phyloP scores from a whole-genome alignment of 2,113 vertebrate species.

The Clarias gariepinus region DNA sequence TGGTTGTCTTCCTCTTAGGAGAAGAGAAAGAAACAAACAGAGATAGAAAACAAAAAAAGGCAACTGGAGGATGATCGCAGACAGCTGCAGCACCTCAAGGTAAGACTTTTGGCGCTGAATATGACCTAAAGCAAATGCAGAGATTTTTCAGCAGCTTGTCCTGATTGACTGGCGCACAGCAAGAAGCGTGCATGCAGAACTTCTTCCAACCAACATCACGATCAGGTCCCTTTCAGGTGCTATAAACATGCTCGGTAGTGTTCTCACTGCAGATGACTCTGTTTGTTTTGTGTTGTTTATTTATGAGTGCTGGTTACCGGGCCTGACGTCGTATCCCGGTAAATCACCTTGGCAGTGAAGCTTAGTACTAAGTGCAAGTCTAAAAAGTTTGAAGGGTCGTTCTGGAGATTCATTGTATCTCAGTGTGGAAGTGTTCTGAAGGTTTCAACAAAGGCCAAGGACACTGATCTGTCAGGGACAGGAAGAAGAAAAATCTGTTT shows the following conservation, averaged over 20 bases:
- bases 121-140: not conserved
- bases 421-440: constrained; percentile 23
- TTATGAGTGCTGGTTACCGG: not conserved
- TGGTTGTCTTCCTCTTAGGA: constrained; percentile 72
- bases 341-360: not conserved
- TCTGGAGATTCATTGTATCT: constrained; percentile 6
- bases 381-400: not conserved
- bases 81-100: constrained; percentile 91
- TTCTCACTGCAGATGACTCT: not conserved
- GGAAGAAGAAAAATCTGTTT: constrained; percentile 43
- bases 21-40: constrained; percentile 83
- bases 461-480: constrained; percentile 45
- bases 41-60: constrained; percentile 84
- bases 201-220: not conserved
- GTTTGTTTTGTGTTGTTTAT: constrained; percentile 2
- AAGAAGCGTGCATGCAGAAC: not conserved
- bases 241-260: not conserved
- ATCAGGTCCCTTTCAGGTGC: not conserved
- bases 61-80: constrained; percentile 87
- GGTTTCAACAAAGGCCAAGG: constrained; percentile 28
- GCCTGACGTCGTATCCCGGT: not conserved
- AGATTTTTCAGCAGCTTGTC: not conserved
- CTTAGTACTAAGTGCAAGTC: not conserved
- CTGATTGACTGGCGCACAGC: no score
- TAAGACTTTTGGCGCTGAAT: constrained; percentile 49